phyloP scores from a whole-genome alignment of 2,113 vertebrate species.

The Saimiri boliviensis region DNA sequence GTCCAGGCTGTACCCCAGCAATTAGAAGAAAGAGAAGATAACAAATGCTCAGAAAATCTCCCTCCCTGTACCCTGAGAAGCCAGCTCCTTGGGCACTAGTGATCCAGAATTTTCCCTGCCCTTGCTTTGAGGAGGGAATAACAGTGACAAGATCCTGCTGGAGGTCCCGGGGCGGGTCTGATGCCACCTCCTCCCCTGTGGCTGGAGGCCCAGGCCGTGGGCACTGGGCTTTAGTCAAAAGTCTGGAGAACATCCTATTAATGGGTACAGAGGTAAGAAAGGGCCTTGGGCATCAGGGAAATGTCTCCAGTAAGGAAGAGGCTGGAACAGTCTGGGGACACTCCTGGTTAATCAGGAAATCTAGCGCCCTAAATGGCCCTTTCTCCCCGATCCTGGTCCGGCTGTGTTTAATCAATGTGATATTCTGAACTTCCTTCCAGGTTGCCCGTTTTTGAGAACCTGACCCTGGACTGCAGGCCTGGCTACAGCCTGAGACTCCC shows the following conservation, averaged over 20 bases:
- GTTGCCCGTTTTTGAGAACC: not conserved
- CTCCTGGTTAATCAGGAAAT: not conserved
- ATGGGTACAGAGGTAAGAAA: not conserved
- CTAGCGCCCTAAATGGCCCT: not conserved
- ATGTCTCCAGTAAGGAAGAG: not conserved
- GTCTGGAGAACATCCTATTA: fast-evolving
- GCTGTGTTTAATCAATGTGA: not conserved
- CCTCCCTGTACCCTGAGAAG: not conserved
- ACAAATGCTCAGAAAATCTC: not conserved
- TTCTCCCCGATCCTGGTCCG: not conserved
- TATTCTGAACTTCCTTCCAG: not conserved
- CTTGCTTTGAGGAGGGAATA: not conserved
- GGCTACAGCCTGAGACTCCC: not conserved
- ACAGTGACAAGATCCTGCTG: too few relatives aligned
- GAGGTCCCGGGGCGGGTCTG: not conserved
- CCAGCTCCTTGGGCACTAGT: not conserved
- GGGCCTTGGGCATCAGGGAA: not conserved
- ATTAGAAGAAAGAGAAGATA: not conserved
- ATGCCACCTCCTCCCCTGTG: not conserved
- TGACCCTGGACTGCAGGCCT: not conserved
- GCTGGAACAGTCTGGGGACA: not conserved
- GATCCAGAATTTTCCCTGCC: not conserved
- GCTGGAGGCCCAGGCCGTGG: not conserved
- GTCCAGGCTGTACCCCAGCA: not conserved
- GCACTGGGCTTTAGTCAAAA: not conserved